phyloP scores from a whole-genome alignment of 2,113 vertebrate genomes.

The Oncorhynchus clarkii region DNA sequence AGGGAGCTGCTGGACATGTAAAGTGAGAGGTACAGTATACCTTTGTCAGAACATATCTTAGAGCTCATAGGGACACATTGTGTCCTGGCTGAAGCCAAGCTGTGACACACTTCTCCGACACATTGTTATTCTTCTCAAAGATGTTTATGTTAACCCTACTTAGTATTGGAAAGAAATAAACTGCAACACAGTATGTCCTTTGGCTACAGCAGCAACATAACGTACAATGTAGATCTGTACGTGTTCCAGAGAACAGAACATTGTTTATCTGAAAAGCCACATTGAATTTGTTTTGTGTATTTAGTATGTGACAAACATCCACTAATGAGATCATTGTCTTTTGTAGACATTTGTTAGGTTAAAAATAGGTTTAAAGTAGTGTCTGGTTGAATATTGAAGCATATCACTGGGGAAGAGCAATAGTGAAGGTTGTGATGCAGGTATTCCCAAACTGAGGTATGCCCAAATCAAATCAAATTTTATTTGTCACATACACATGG shows the following conservation, averaged over 20 bases:
- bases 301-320: not conserved
- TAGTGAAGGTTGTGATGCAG: too few species aligned
- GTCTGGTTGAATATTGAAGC: too few species aligned
- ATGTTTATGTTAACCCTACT: not conserved
- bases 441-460: too few species aligned
- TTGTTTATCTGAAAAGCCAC: not conserved
- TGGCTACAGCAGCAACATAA: not conserved
- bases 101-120: constrained; percentile 1
- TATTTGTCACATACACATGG: too few species aligned
- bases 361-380: too few species aligned
- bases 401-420: too few species aligned
- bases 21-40: not conserved
- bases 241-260: not conserved
- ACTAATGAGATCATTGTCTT: too few species aligned
- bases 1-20: not conserved
- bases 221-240: not conserved
- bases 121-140: constrained; percentile 25
- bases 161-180: not conserved
- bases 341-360: too few species aligned
- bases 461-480: too few species aligned
- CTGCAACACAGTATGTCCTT: too few species aligned
- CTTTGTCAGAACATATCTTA: not conserved
- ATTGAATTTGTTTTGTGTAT: constrained; percentile 16
- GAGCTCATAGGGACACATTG: constrained; percentile 2
- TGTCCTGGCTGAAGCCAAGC: not conserved